Conservation (phyloP, 2,113 vertebrate species). For the Mobula birostris region DNA sequence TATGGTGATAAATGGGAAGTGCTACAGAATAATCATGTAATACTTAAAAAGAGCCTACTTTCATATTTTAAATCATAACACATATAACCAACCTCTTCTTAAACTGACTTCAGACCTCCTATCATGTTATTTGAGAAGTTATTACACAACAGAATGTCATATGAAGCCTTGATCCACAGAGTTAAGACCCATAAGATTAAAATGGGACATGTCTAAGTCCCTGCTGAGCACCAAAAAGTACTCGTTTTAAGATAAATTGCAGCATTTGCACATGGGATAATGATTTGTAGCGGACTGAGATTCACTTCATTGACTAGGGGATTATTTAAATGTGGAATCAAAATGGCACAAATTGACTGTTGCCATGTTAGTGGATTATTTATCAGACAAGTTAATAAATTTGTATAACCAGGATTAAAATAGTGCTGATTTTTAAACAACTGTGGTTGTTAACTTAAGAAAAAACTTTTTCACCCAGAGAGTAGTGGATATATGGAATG, state of each 20-base stretch:
- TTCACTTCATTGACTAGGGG: slow-evolving; percentile 46
- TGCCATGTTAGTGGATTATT: not conserved
- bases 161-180: slow-evolving; percentile 52
- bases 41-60: not conserved
- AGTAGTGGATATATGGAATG: too few species aligned
- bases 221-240: slow-evolving; percentile 39
- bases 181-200: slow-evolving; percentile 51
- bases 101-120: not conserved
- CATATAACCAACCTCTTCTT: not conserved
- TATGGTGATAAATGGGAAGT: too few species aligned
- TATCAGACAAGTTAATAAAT: not conserved
- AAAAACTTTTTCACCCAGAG: too few species aligned
- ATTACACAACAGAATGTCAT: slow-evolving; percentile 55
- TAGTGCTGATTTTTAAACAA: not conserved
- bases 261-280: slow-evolving; percentile 44
- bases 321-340: not conserved
- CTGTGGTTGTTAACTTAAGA: not conserved
- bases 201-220: slow-evolving; percentile 49
- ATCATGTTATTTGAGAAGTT: slow-evolving; percentile 46
- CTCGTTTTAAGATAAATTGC: slow-evolving; percentile 52
- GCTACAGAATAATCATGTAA: not conserved
- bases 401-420: not conserved
- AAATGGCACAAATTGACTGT: not conserved
- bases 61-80: not conserved
- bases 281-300: slow-evolving; percentile 42